Base-by-base conservation (phyloP, 1,140 invertebrate species). In the Leptopilina boulardi region DNA sequence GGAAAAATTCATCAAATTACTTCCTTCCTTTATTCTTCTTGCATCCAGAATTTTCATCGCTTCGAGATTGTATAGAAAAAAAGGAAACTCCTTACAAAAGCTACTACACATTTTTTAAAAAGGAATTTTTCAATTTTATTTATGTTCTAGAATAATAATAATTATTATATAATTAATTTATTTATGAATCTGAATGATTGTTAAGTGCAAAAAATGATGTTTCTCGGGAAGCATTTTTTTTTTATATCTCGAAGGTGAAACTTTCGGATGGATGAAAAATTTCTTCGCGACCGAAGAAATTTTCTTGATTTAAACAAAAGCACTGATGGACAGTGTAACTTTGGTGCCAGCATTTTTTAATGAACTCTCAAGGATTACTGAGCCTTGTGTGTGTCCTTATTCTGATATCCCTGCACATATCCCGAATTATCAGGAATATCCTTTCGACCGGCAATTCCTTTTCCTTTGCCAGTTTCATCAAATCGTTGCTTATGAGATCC, bases 401-500 rank as follows among this genome's bases (percentile, higher is more conserved):
- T 95, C 85, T 96, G 95, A 87, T 97, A 98, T 11, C 96, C 97
- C n/a, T 94, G 92, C 19, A 98, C 97, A 86, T 98, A 98, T 21
- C 97, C 97, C 0, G 96, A 96, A 10, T 89, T 91, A 84, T 97
- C 95, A 3, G 93, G 89, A 9, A 96, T 30, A 83, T 98, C 96
- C 83, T 95, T 96, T 47, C 97, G 92, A 15, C 97, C 97, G 26
- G 95, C 93, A 75, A 97, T 96, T 0, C 97, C 97, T 86, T 96
- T 95, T n/a, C 97, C 97, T 90, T 97, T 97, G 19, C 97, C 97
- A 0, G 92, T 91, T 59, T 95, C 94, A 88, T 97, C 96, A 86
- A 97, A 98, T 38, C 97, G 93, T 81, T 97, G 95, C 86, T 96
- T 97, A 88, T 97, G 96, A 0, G 96, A 97, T 8, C 97, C 97